These are phyloP conservation scores for Phoebastria nigripes DNA, from an alignment of 2,797 vertebrate species.

Conservation along the genomic window DNA sequence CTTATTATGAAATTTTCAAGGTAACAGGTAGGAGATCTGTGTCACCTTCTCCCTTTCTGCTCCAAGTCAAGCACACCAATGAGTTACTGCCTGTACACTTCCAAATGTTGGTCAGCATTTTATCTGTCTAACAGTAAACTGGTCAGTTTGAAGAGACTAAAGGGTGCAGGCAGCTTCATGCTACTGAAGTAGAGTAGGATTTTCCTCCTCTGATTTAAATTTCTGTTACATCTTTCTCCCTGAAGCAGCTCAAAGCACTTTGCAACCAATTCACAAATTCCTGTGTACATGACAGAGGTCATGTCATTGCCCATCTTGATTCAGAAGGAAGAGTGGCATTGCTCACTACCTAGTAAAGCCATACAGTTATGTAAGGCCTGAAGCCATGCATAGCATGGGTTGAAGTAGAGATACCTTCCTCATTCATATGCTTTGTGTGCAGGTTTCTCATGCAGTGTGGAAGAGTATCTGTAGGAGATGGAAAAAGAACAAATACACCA, in stretches of 20 bases:
- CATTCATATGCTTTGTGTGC: not conserved
- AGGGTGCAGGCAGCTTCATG: not conserved
- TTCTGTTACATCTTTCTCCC: not conserved
- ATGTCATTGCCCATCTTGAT: rapidly evolving
- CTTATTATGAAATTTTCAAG: not conserved
- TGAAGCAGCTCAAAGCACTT: not conserved
- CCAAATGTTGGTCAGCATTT: not conserved
- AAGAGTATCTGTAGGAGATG: not conserved
- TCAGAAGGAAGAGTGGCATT: not conserved
- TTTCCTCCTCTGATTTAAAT: not conserved
- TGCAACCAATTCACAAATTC: not conserved
- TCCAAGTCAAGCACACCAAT: not conserved
- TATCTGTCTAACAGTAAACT: not conserved
- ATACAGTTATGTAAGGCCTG: not conserved
- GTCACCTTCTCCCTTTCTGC: not conserved
- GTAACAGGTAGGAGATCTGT: not conserved
- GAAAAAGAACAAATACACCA: not conserved
- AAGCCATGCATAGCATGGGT: not conserved
- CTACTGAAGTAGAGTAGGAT: not conserved
- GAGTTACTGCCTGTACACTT: not conserved
- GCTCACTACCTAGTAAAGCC: not conserved
- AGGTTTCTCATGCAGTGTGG: not conserved
- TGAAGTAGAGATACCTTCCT: not conserved
- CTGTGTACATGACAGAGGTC: not conserved
- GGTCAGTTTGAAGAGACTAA: not conserved